Conservation (phyloP, 2,888 invertebrate species). For the Xanthia togata region DNA sequence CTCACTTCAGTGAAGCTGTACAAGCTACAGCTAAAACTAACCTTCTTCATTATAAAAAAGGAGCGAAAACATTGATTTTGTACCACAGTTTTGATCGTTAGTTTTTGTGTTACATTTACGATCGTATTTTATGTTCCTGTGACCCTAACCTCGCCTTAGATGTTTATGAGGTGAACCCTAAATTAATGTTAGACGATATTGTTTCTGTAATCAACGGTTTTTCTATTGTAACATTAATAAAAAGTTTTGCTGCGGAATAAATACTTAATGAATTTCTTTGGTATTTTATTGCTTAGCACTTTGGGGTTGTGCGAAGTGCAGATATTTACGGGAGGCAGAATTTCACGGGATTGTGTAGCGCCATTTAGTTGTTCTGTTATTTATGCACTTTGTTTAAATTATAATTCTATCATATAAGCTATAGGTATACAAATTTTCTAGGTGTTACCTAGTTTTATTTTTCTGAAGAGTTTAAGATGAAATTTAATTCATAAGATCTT, state of each 20-base stretch:
- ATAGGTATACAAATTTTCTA: background rate
- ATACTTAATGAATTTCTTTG: conserved; percentile 47
- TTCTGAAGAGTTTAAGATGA: too few relatives aligned
- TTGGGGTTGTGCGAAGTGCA: background rate
- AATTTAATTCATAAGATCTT: too few relatives aligned
- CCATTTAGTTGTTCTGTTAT: background rate
- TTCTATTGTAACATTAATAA: conserved; percentile 63
- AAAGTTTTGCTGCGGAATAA: conserved; percentile 48
- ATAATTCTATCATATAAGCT: background rate
- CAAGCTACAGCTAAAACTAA: too few relatives aligned
- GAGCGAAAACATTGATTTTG: background rate
- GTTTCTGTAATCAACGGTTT: conserved; percentile 66
- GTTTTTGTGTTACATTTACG: conserved; percentile 79
- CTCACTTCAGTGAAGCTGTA: too few relatives aligned
- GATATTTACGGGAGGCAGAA: background rate
- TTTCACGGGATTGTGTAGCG: background rate
- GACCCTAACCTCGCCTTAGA: conserved; percentile 74
- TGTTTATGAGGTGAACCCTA: conserved; percentile 74
- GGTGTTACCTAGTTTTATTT: too few relatives aligned
- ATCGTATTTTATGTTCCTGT: conserved; percentile 75
- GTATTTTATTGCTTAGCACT: conserved; percentile 29
- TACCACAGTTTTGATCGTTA: conserved; percentile 68
- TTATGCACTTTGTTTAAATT: background rate
- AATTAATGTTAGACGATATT: conserved; percentile 75
- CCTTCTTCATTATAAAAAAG: background rate